phyloP scores from a whole-genome alignment of 2,797 vertebrate species.

The Pogoniulus pusillus region DNA sequence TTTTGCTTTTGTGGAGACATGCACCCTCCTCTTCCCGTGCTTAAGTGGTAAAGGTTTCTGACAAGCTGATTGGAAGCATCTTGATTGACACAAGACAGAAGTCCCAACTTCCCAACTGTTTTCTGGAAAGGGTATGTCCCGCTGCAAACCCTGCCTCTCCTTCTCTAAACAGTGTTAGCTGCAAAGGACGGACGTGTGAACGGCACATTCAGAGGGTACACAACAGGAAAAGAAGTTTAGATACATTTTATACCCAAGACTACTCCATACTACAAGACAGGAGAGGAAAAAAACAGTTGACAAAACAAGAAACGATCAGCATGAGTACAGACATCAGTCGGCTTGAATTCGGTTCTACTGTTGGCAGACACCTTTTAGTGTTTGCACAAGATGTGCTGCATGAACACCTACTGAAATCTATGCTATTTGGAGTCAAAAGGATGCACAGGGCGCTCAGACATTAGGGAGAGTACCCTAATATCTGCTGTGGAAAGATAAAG shows the following conservation, averaged over 20 bases:
- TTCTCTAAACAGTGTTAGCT: not conserved
- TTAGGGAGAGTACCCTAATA: not conserved
- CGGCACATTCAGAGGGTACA: not conserved
- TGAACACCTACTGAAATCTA: not conserved
- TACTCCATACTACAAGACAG: not conserved
- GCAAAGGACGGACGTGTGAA: not conserved
- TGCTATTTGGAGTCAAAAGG: not conserved
- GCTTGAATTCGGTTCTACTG: not conserved
- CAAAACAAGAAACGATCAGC: not conserved
- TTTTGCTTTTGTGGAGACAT: not conserved
- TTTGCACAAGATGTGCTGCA: not conserved
- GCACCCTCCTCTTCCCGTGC: not conserved
- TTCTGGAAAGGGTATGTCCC: not conserved
- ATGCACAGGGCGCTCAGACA: not conserved
- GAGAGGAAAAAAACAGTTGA: not conserved
- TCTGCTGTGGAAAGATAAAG: not conserved
- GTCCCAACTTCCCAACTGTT: not conserved
- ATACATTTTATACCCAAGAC: not conserved
- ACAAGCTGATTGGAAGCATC: not conserved
- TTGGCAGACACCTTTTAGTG: fast-evolving
- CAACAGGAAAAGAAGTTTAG: not conserved
- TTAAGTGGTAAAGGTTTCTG: not conserved
- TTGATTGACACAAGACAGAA: not conserved
- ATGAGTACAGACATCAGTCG: not conserved
- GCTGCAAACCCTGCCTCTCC: not conserved